Evolutionary conservation across 2,888 invertebrate species (phyloP).

Genomic region (Sinhomidia bicolor): DNA sequence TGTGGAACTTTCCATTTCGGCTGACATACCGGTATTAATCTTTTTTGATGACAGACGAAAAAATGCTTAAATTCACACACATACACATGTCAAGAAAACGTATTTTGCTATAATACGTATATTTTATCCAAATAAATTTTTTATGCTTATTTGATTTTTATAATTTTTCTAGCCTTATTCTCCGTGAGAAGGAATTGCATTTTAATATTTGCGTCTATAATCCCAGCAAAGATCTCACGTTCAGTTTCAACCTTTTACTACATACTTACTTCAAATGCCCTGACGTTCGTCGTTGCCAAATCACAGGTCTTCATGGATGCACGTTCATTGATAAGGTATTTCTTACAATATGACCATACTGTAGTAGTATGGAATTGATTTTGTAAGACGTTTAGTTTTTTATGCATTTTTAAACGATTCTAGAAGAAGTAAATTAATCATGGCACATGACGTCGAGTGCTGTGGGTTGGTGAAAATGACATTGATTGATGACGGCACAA

Average conservation of each 20-base stretch:
- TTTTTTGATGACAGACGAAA: background rate
- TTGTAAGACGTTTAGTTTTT: constrained; percentile 56
- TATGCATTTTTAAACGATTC: constrained; percentile 57
- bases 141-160: constrained; percentile 18
- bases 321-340: constrained; percentile 94
- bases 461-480: constrained; percentile 73
- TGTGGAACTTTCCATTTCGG: constrained; percentile 94
- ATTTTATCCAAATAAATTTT: too few relatives aligned
- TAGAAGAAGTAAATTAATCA: constrained; percentile 70
- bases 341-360: background rate
- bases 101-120: background rate
- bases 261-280: constrained; percentile 98
- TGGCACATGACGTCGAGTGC: constrained; percentile 67
- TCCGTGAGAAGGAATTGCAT: constrained; percentile 95
- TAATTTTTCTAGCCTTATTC: constrained; percentile 88
- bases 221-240: constrained; percentile 94
- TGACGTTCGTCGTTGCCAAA: constrained; percentile 94
- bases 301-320: constrained; percentile 95
- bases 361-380: constrained; percentile 40
- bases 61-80: background rate
- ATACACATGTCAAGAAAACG: background rate
- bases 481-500: constrained; percentile 73
- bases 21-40: constrained; percentile 78
- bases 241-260: constrained; percentile 94
- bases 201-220: constrained; percentile 97